phyloP scores from a whole-genome alignment of 2,113 vertebrate genomes.

The Atractosteus spatula region DNA sequence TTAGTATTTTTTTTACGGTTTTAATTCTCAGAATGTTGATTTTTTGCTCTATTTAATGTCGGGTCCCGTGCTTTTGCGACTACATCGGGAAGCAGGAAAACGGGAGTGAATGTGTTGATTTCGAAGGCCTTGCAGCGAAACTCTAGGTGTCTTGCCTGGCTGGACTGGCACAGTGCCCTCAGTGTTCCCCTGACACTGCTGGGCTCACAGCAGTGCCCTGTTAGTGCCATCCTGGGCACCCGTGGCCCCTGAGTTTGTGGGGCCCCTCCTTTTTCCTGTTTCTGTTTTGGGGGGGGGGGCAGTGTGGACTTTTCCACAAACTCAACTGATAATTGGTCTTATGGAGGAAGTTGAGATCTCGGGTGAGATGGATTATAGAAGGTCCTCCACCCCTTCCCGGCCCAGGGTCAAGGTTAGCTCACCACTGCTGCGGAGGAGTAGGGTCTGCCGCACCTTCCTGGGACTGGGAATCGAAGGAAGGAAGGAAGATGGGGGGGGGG shows the following conservation, averaged over 20 bases:
- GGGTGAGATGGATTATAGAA: too few species aligned
- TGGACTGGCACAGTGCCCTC: neutral
- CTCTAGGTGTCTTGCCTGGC: constrained; percentile 22
- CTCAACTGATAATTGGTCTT: too few species aligned
- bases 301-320: too few species aligned
- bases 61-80: constrained; percentile 58
- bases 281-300: too few species aligned
- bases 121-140: neutral
- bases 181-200: neutral
- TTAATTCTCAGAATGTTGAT: constrained; percentile 78
- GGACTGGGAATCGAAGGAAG: constrained; percentile 26
- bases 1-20: constrained; percentile 78
- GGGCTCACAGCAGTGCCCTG: neutral
- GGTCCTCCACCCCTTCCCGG: too few species aligned
- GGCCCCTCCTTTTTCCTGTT: too few species aligned
- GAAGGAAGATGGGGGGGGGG: constrained; percentile 16
- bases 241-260: too few species aligned
- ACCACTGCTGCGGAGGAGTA: constrained; percentile 32
- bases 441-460: constrained; percentile 13
- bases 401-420: neutral
- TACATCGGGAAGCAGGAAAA: constrained; percentile 24
- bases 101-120: too few species aligned
- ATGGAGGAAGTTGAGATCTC: too few species aligned
- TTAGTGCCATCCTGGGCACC: too few species aligned
- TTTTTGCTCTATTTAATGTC: constrained; percentile 67